Conservation (phyloP, 1,140 invertebrate genomes). For the Brachionus manjavacas region DNA sequence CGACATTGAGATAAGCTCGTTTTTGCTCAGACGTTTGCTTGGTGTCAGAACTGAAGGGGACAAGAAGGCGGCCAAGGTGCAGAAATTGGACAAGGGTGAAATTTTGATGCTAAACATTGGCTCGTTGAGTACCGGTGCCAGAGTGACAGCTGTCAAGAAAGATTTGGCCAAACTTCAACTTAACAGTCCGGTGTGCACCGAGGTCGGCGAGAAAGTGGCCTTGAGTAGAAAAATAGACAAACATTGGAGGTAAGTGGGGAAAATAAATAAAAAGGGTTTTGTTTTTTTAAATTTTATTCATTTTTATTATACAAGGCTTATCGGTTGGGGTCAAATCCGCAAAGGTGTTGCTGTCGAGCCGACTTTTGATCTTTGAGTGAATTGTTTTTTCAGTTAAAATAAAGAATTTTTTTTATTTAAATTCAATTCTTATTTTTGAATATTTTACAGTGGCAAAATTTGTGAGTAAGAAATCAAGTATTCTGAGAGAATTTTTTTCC, state of each 20-base stretch:
- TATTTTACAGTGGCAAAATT: background rate
- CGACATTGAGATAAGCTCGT: constrained; percentile 96
- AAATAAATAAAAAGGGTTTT: background rate
- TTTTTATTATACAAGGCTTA: constrained; percentile 66
- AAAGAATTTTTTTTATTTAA: constrained; percentile 29
- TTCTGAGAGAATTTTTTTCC: background rate
- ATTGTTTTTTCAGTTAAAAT: background rate
- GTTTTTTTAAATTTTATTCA: background rate
- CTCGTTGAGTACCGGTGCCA: constrained; percentile 91
- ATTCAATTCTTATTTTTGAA: background rate
- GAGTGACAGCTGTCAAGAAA: constrained; percentile 88
- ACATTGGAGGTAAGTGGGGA: constrained; percentile 79
- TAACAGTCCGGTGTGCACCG: constrained; percentile 95
- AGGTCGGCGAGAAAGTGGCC: constrained; percentile 96
- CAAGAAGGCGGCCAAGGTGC: constrained; percentile 94
- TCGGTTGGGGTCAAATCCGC: constrained; percentile 93
- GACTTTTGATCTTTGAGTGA: background rate
- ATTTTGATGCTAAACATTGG: constrained; percentile 97
- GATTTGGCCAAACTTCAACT: constrained; percentile 96
- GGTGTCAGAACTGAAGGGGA: constrained; percentile 97
- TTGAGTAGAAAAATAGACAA: constrained; percentile 94
- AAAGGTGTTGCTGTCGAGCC: constrained; percentile 82
- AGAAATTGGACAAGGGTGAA: constrained; percentile 78
- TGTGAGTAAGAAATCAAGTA: background rate
- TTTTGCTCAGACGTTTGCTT: constrained; percentile 83